These are phyloP conservation scores for Acleris laterana DNA, from an alignment of 2,888 invertebrate genomes.

Conservation along the genomic window DNA sequence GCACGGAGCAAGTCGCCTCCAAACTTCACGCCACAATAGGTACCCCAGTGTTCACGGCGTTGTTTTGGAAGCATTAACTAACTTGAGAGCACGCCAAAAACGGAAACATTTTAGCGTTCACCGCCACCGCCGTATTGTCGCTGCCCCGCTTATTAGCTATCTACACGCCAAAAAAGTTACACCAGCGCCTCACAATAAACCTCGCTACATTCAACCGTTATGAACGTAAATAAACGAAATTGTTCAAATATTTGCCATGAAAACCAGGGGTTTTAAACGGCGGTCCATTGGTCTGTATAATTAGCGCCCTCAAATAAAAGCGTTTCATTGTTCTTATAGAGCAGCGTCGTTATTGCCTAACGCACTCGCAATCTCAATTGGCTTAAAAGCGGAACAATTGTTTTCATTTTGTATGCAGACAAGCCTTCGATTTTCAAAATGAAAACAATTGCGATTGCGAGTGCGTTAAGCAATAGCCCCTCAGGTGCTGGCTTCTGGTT, in stretches of 20 bases:
- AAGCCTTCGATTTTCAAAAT: too few relatives aligned
- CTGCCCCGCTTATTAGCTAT: conserved; percentile 58
- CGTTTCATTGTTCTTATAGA: conserved; percentile 58
- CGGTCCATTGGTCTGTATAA: conserved; percentile 54
- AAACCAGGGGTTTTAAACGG: conserved; percentile 59
- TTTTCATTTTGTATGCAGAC: too few relatives aligned
- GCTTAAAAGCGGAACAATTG: too few relatives aligned
- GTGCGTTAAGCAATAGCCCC: too few relatives aligned
- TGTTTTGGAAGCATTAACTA: conserved; percentile 81
- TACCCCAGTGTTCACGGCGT: conserved; percentile 61
- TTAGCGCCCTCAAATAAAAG: conserved; percentile 54
- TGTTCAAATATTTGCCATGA: conserved; percentile 60
- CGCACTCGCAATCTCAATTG: too few relatives aligned
- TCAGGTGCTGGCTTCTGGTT: conserved; percentile 47
- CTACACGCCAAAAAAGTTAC: conserved; percentile 63
- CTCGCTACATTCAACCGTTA: conserved; percentile 39
- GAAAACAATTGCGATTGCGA: too few relatives aligned
- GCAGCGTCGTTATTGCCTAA: too few relatives aligned
- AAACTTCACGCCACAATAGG: conserved; percentile 52
- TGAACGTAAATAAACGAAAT: conserved; percentile 44
- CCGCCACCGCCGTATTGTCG: conserved; percentile 65
- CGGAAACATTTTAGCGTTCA: conserved; percentile 75
- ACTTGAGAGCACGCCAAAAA: conserved; percentile 81
- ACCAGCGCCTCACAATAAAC: conserved; percentile 43
- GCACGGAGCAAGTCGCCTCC: conserved; percentile 53